Base-by-base conservation (phyloP, 2,113 vertebrate species). In the Gallinago paraguaiae region DNA sequence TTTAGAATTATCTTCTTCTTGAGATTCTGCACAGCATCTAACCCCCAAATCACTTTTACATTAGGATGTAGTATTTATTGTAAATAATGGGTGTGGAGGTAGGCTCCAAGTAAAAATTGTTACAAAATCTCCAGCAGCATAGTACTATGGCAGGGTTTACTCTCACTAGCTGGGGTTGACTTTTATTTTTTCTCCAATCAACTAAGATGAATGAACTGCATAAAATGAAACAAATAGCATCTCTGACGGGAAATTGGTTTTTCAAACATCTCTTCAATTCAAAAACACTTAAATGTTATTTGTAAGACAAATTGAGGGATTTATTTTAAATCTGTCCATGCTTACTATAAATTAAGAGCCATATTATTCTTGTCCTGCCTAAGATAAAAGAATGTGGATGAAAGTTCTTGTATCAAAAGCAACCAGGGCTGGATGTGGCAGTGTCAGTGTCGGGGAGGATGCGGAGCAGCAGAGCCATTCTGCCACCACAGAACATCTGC, bases 181-280 rank as follows among this genome's bases (percentile, higher is more conserved):
- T 94, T 88, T 88, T 91, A 46, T 83, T 96, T 94, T 95, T 93
- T 39, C 41, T 85, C 59, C 82, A 91, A 61, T 95, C 89, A 92
- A 22, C 81, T 65, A 93, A 82, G 50, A 96, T 87, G 77, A 95
- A 96, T 95, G 88, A 96, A 96, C 53, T 31, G n/a, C 70, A 87
- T 84, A 75, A 96, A 97, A 92, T 65, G 82, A 93, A 95, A 96
- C 82, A 91, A 97, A 96, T 84, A 87, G 45, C 39, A 85, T 76
- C 77, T 82, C 83, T 82, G 88, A 87, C 2, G 3, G 78, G 67
- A 96, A 96, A 89, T 77, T 22, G 11, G 2, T 84, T 96, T 92
- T 87, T 92, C 70, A 92, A 96, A 91, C n/a, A 87, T 89, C 77
- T 91, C 77, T 94, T 91, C 74, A 91, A 93, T 93, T 96, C 88